Evolutionary conservation across 1,140 invertebrate species (phyloP).

Genomic region (Lordiphosa clarofinis): DNA sequence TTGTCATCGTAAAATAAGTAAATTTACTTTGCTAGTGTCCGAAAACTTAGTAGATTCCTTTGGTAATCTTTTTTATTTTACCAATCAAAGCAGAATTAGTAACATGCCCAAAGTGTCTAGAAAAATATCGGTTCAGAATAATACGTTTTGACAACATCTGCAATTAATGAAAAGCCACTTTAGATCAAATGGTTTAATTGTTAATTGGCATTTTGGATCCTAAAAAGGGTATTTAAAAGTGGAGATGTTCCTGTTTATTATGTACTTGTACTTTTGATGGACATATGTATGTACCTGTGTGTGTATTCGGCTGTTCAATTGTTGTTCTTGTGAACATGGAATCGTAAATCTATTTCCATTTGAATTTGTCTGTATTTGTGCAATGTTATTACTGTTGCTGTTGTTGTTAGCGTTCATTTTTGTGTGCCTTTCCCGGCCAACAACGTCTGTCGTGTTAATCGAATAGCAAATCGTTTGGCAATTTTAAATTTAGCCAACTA

Average conservation of each 20-base stretch:
- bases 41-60: neutral
- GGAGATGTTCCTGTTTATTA: no score
- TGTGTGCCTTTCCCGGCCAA: constrained; percentile 1
- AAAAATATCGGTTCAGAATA: no score
- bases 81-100: no score
- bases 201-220: no score
- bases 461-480: constrained; percentile 70
- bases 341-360: constrained; percentile 72
- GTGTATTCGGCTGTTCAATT: constrained; percentile 34
- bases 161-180: no score
- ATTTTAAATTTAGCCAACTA: constrained; percentile 71
- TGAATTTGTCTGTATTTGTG: constrained; percentile 45
- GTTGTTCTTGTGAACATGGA: constrained; percentile 73
- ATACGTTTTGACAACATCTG: no score
- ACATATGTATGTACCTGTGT: constrained; percentile 3
- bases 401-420: constrained; percentile 1
- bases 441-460: constrained; percentile 61
- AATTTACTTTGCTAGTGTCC: neutral
- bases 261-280: no score
- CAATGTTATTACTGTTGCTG: constrained; percentile 23
- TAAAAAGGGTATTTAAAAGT: constrained; percentile 19
- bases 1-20: no score
- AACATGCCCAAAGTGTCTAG: no score
- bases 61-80: no score
- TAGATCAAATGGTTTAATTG: no score